Evolutionary conservation across 2,797 vertebrate genomes (phyloP).

Genomic region (Varecia variegata): DNA sequence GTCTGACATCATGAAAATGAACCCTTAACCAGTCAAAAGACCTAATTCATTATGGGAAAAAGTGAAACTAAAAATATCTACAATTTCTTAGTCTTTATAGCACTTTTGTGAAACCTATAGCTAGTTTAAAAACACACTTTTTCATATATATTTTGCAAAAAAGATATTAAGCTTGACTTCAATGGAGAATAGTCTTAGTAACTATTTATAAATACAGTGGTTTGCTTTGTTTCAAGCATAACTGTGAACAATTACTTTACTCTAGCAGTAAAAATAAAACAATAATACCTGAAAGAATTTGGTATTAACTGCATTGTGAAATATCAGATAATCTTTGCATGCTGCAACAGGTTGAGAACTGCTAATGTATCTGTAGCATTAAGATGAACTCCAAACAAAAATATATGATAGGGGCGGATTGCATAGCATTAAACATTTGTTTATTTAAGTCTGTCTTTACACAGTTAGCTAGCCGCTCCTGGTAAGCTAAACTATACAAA

Average conservation of each 20-base stretch:
- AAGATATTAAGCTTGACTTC: not conserved
- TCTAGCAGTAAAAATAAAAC: conserved; percentile 37
- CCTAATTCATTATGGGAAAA: not conserved
- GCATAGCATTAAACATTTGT: not conserved
- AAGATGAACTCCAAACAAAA: conserved; percentile 33
- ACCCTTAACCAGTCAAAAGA: conserved; percentile 36
- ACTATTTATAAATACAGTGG: not conserved
- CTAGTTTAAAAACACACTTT: not conserved
- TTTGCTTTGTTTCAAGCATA: conserved; percentile 26
- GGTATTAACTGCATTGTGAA: conserved; percentile 42
- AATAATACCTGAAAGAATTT: conserved; percentile 45
- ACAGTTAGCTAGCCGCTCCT: not conserved
- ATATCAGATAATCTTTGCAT: conserved; percentile 42
- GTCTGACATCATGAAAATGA: conserved; percentile 19
- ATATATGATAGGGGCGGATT: not conserved
- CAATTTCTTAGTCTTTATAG: not conserved
- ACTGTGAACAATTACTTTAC: not conserved
- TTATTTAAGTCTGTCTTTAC: not conserved
- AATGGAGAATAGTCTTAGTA: not conserved
- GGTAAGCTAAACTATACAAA: not conserved
- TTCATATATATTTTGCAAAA: not conserved
- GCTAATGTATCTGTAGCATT: not conserved
- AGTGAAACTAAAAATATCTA: conserved; percentile 23
- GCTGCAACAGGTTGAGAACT: conserved; percentile 4
- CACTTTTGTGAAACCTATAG: not conserved